Conservation (phyloP, 2,888 invertebrate genomes). For the Gastracanthus pulcherrimus region DNA sequence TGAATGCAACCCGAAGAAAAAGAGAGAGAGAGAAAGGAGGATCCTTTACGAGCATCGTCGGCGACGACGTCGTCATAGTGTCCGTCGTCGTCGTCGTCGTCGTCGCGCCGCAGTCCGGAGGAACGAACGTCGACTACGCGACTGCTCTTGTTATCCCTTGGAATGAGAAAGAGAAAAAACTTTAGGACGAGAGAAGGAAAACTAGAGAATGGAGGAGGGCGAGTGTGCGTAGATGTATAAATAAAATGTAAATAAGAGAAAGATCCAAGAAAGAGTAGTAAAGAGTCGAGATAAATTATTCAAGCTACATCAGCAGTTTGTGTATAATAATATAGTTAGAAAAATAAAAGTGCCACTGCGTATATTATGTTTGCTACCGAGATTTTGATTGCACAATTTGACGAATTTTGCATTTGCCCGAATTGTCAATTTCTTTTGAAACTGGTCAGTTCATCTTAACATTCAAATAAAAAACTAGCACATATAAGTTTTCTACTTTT, state of each 20-base stretch:
- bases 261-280: too few species aligned
- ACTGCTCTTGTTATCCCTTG: constrained; percentile 54
- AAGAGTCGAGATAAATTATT: too few species aligned
- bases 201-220: neutral
- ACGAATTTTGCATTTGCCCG: too few species aligned
- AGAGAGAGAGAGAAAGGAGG: neutral
- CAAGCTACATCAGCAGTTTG: too few species aligned
- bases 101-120: constrained; percentile 12
- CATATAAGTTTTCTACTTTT: too few species aligned
- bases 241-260: neutral
- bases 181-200: neutral
- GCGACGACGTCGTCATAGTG: constrained; percentile 56
- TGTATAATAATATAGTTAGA: too few species aligned
- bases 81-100: constrained; percentile 46
- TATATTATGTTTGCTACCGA: too few species aligned
- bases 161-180: constrained; percentile 32
- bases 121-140: constrained; percentile 43
- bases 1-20: constrained; percentile 19
- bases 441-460: too few species aligned
- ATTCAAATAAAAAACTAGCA: too few species aligned
- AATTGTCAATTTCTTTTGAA: too few species aligned
- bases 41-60: constrained; percentile 58
- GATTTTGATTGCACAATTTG: too few species aligned
- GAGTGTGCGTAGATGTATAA: neutral
- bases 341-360: too few species aligned